Base-by-base conservation (phyloP, 1,140 invertebrate species). In the Calycopis cecrops region DNA sequence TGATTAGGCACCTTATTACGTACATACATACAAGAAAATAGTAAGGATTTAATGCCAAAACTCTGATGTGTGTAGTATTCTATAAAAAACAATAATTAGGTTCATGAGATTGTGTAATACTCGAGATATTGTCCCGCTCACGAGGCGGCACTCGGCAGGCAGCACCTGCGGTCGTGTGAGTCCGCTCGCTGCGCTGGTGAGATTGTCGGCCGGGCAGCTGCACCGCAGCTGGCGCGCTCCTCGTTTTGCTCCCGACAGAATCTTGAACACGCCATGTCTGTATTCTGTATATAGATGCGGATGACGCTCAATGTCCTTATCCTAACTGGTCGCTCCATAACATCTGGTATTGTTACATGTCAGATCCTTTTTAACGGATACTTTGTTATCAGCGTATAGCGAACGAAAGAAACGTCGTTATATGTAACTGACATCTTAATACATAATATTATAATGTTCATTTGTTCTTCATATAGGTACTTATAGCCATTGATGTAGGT, bases 221-320 rank as follows among this genome's bases (percentile, higher is more conserved):
- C 73, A 71, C 52, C 71, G 75, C 79, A 82, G 79, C 79, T 82
- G 76, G 61, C 76, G 58, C 63, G 35, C 52, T 82, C 65, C 63
- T 80, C 71, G 70, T 78, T 80, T 83, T 79, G 67, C 67, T 67
- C 63, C 67, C 57, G 47, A 63, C 68, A 65, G 62, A 75, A 64
- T 69, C 69, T 59, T 67, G 65, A 57, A 58, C 59, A 40, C 56
- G 35, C 62, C 56, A 60, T 61, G 59, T 67, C 57, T 53, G 55
- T 61, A 59, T 62, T 63, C 57, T 52, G 55, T 59, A 60, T 62
- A 60, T 62, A 66, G 53, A 40, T 65, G 55, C 37, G 9, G 37
- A 9, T 35, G 49, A 56, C 59, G 53, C 50, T 49, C 57, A 58
- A 66, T 57, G 59, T 56, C 65, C 62, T 65, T 65, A 65, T 59